phyloP scores from a whole-genome alignment of 2,888 invertebrate genomes.

The Chydorus sphaericus region DNA sequence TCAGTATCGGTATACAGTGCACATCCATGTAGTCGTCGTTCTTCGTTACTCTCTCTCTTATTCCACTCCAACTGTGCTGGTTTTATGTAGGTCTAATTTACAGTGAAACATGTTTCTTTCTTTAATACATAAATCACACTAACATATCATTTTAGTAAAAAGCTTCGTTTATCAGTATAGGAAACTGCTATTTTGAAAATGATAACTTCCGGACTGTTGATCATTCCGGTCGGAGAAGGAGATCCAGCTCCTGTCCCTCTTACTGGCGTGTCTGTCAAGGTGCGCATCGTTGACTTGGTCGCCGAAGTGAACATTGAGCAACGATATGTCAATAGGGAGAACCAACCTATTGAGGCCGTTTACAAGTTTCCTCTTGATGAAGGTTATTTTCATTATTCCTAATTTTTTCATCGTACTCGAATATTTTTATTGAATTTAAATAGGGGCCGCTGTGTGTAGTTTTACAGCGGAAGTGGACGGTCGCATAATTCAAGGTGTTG shows the following conservation, averaged over 20 bases:
- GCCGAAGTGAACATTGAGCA: slow-evolving; percentile 17
- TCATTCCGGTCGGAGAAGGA: too few species aligned
- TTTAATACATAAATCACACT: too few species aligned
- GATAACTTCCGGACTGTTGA: background rate
- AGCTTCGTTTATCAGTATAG: too few species aligned
- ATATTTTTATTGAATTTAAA: background rate
- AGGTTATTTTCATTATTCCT: slow-evolving; percentile 13
- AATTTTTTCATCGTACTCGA: background rate
- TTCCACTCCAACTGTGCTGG: too few species aligned
- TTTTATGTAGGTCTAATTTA: too few species aligned
- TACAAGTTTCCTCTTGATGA: slow-evolving; percentile 21
- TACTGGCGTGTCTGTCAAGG: slow-evolving; percentile 12
- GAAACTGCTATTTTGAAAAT: background rate
- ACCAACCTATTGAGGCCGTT: slow-evolving; percentile 21
- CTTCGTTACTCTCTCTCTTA: too few species aligned
- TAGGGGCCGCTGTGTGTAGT: slow-evolving; percentile 19
- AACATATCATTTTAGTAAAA: too few species aligned
- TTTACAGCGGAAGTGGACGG: slow-evolving; percentile 20
- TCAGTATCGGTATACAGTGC: too few species aligned
- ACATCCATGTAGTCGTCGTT: too few species aligned
- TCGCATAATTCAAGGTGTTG: slow-evolving; percentile 9
- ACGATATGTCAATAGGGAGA: slow-evolving; percentile 20
- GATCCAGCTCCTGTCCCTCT: slow-evolving; percentile 12
- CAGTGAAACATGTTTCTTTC: too few species aligned
- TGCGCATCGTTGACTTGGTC: slow-evolving; percentile 10